Percentiles rank a stretch among this genome's conserved stretches.
Conservation (phyloP, 2,888 invertebrate species). For the Drosophila meridionalis region DNA sequence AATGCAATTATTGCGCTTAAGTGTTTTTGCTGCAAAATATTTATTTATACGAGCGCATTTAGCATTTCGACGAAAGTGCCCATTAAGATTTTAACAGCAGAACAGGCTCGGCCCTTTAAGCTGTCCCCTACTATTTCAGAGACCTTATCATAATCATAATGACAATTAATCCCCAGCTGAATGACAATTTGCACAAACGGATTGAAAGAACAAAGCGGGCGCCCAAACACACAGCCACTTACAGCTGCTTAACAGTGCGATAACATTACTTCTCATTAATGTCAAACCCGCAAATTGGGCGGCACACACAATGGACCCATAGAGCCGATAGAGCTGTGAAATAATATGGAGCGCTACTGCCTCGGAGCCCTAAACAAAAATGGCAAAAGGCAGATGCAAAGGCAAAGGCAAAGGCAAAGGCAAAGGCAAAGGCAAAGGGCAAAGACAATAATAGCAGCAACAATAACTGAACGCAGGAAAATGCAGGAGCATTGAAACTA, state of each 20-base stretch:
- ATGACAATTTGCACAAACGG: slow-evolving; percentile 35
- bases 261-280: slow-evolving; percentile 80
- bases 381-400: background rate
- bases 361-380: slow-evolving; percentile 9
- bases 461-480: slow-evolving; percentile 21
- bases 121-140: background rate
- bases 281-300: slow-evolving; percentile 61
- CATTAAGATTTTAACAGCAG: slow-evolving; percentile 20
- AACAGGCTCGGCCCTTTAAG: background rate
- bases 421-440: slow-evolving; percentile 2
- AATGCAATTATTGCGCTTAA: slow-evolving; percentile 58
- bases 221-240: slow-evolving; percentile 5
- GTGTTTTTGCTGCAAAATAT: slow-evolving; percentile 50
- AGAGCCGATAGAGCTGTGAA: slow-evolving; percentile 13
- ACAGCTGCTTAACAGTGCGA: slow-evolving; percentile 66
- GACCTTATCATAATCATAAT: slow-evolving; percentile 35
- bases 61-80: slow-evolving; percentile 22
- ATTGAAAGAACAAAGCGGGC: slow-evolving; percentile 16
- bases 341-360: slow-evolving; percentile 8
- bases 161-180: slow-evolving; percentile 45
- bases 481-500: slow-evolving; percentile 62
- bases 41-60: slow-evolving; percentile 35
- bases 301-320: slow-evolving; percentile 50
- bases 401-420: background rate
- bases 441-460: slow-evolving; percentile 18